A percentile compares a stretch with the other conserved stretches of the same genome.
phyloP scores from a whole-genome alignment of 2,797 vertebrate species.

The Anas capensis region DNA sequence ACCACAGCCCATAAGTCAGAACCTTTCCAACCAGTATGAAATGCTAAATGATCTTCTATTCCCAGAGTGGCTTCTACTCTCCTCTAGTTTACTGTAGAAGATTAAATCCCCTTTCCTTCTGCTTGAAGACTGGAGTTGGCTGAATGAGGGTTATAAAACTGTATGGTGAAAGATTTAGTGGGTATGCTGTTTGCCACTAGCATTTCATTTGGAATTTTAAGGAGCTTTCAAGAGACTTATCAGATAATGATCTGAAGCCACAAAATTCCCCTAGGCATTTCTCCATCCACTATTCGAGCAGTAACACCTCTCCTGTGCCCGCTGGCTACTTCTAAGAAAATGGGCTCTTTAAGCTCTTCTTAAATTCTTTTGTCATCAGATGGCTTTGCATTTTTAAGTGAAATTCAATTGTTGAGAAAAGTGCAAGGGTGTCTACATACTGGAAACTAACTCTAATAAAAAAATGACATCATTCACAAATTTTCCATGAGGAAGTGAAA shows the following conservation, averaged over 20 bases:
- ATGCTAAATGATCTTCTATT: not conserved
- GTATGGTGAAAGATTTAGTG: not conserved
- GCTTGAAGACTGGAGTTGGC: not conserved
- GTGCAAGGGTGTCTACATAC: not conserved
- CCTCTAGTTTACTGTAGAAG: not conserved
- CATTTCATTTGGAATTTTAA: constrained; percentile 69
- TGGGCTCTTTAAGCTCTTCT: not conserved
- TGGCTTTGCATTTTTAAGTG: not conserved
- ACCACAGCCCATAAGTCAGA: not conserved
- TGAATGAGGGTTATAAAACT: not conserved
- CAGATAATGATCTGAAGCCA: constrained; percentile 48
- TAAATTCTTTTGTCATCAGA: not conserved
- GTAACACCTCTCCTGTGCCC: not conserved
- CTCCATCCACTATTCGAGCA: constrained; percentile 13
- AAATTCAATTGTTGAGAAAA: not conserved
- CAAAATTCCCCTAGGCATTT: constrained; percentile 38
- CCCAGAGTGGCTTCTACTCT: not conserved
- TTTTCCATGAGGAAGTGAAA: not conserved
- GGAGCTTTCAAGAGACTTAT: constrained; percentile 13
- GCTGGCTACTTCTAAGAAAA: not conserved
- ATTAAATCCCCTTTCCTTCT: not conserved
- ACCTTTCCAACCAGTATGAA: not conserved
- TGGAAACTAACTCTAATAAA: not conserved
- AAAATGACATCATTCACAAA: not conserved
- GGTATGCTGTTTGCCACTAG: constrained; percentile 52